Evolutionary conservation across 2,888 invertebrate genomes (phyloP).

Genomic region (Ochropleura plecta): DNA sequence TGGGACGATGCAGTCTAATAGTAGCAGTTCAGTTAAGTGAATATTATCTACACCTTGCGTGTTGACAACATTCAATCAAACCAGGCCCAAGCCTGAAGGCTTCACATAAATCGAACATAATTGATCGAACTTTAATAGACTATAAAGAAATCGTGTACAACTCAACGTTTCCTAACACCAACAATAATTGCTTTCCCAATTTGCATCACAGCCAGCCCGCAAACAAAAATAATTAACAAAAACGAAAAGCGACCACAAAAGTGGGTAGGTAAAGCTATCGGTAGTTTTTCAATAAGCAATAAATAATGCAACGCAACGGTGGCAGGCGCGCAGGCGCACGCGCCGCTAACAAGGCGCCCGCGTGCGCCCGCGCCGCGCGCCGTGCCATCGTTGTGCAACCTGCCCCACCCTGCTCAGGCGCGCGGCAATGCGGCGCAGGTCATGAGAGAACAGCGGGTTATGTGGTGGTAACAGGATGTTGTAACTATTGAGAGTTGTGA

Average conservation of each 20-base stretch:
- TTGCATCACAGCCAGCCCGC: constrained; percentile 58
- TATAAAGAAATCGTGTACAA: constrained; percentile 41
- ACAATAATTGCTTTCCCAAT: constrained; percentile 63
- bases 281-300: constrained; percentile 90
- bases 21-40: too few species aligned
- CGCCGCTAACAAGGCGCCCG: constrained; percentile 87
- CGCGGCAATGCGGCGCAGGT: constrained; percentile 71
- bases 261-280: constrained; percentile 81
- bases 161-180: constrained; percentile 52
- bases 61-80: not conserved
- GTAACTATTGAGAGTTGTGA: not conserved
- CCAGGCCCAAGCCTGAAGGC: constrained; percentile 16
- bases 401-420: constrained; percentile 87
- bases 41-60: not conserved
- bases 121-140: constrained; percentile 32
- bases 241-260: constrained; percentile 76
- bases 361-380: constrained; percentile 75
- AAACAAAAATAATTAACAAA: constrained; percentile 72
- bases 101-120: constrained; percentile 12
- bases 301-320: constrained; percentile 89
- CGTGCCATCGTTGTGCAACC: constrained; percentile 89
- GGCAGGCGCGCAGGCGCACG: constrained; percentile 80
- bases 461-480: constrained; percentile 41
- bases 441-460: constrained; percentile 53
- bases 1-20: too few species aligned